These are phyloP conservation scores for Mercenaria mercenaria DNA, from an alignment of 1,140 invertebrate genomes.

Conservation along the genomic window DNA sequence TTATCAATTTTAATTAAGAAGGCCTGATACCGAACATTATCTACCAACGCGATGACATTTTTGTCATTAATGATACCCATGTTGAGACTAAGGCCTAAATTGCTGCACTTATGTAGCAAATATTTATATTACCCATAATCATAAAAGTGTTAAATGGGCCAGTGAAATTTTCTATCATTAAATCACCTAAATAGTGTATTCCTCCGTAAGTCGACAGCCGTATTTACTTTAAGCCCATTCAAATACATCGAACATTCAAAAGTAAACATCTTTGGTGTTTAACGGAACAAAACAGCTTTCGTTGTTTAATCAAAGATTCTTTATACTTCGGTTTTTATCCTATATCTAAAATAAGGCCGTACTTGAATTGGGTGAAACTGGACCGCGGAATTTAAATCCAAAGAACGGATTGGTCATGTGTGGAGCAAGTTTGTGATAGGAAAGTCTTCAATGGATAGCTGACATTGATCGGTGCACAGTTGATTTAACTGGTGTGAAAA, in stretches of 20 bases:
- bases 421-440: background rate
- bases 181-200: slow-evolving; percentile 10
- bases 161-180: slow-evolving; percentile 24
- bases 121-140: background rate
- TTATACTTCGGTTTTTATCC: slow-evolving; percentile 16
- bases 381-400: slow-evolving; percentile 45
- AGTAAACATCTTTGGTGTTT: slow-evolving; percentile 56
- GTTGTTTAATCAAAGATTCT: slow-evolving; percentile 27
- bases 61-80: background rate
- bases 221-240: slow-evolving; percentile 46
- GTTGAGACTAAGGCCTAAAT: background rate
- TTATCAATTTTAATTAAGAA: too few relatives aligned
- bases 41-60: background rate
- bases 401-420: slow-evolving; percentile 1
- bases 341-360: background rate
- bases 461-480: background rate
- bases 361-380: slow-evolving; percentile 6
- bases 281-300: slow-evolving; percentile 34
- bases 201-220: background rate
- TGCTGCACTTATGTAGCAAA: background rate
- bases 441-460: background rate
- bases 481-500: slow-evolving; percentile 5
- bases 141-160: slow-evolving; percentile 8
- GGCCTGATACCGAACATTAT: too few relatives aligned
- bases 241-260: slow-evolving; percentile 27